A percentile compares a stretch with the other conserved stretches of the same genome.
Conservation (phyloP, 1,140 invertebrate species). For the Cotesia vestalis region DNA sequence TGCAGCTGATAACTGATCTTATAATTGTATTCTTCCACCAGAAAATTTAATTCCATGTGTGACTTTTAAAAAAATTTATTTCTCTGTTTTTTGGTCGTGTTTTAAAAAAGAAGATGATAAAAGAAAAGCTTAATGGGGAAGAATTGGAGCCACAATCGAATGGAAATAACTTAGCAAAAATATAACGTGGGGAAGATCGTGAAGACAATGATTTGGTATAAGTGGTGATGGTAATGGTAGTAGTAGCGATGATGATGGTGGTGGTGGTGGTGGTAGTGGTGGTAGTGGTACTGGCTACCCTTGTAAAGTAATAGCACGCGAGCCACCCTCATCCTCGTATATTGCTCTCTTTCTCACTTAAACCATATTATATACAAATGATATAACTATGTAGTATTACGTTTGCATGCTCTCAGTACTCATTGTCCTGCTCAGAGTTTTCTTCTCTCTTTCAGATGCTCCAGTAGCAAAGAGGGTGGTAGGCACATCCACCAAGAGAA, state of each 20-base stretch:
- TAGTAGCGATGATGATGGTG: background rate
- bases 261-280: background rate
- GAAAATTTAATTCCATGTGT: too few species aligned
- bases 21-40: too few species aligned
- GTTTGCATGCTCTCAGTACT: constrained; percentile 9
- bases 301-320: background rate
- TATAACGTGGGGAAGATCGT: constrained; percentile 3
- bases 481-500: constrained; percentile 27
- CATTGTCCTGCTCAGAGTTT: background rate
- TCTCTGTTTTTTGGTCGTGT: background rate
- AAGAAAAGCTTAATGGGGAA: constrained; percentile 11
- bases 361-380: constrained; percentile 1
- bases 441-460: background rate
- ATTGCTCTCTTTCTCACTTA: constrained; percentile 1
- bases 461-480: constrained; percentile 35
- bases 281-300: too few species aligned
- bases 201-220: constrained; percentile 32
- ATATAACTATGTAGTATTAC: constrained; percentile 16
- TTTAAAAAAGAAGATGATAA: too few species aligned
- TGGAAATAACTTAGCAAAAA: constrained; percentile 24
- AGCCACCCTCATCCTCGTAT: background rate
- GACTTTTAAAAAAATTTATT: background rate
- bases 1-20: too few species aligned
- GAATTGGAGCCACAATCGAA: constrained; percentile 25
- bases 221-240: constrained; percentile 13